Evolutionary conservation across 2,113 vertebrate species (phyloP), one percentile per base, ranked within the genome.

Genomic region (Balaenoptera acutorostrata): DNA sequence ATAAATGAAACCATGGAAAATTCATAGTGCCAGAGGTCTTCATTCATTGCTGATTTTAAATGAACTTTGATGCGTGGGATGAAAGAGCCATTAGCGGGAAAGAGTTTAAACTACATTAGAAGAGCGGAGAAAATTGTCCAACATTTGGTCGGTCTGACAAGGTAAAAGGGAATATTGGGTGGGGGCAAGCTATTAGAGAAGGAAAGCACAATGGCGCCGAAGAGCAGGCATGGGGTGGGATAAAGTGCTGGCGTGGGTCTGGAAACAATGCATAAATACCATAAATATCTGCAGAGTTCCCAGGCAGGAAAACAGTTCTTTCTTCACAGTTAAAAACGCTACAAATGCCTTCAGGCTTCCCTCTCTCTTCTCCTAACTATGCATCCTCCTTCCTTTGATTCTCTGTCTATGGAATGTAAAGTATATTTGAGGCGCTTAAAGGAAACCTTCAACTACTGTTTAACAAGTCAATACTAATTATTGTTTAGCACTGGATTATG

Each of bases 211-310:
- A 27, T 92, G 89, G 3, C 3, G 2, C 74, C 63, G 46, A 89
- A 80, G 89, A 91, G 69, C 0, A 96, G 96, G 72, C 92, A 13
- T 88, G 83, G 74, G 72, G 94, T 3, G 10, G 29, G 8, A 27
- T 66, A 66, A 72, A 68, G 90, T 90, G 95, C 64, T 6, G 0
- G 1, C 10, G 59, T 91, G 75, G 84, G 75, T 98, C 92, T 97
- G 97, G 98, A 98, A 99, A 98, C 98, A 99, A 98, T 98, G 98
- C 98, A 97, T 98, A 98, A 98, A 98, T 98, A 98, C 98, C 98
- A 96, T 98, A 98, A 98, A 98, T 98, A 98, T 97, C 97, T 98
- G 97, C 98, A 99, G 99, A 98, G 98, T 98, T 98, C 98, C 71
- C 98, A 88, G 86, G 93, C 6, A 94, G 98, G 97, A 98, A 92